Evolutionary conservation across 2,888 invertebrate genomes (phyloP).

Genomic region (Euzophera pinguis): DNA sequence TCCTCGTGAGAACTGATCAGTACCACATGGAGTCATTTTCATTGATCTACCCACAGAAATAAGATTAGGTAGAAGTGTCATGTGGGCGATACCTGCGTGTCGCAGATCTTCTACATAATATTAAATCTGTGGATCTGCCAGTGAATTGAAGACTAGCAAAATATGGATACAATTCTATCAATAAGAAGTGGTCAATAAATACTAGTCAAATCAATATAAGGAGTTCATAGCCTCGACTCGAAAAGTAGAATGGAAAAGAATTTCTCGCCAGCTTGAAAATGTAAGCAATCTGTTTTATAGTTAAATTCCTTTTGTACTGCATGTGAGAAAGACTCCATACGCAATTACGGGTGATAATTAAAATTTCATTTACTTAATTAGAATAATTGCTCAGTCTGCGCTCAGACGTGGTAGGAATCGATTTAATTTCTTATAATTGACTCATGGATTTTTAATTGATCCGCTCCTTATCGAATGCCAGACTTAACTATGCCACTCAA

Average conservation of each 20-base stretch:
- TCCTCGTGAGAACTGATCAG: no score
- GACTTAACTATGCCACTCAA: background rate
- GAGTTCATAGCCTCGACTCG: background rate
- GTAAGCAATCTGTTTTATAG: constrained; percentile 6
- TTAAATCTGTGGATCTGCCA: no score
- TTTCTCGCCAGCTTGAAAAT: constrained; percentile 5
- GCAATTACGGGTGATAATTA: constrained; percentile 15
- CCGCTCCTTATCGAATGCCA: constrained; percentile 8
- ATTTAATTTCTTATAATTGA: constrained; percentile 20
- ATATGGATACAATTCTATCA: no score
- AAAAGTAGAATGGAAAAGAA: background rate
- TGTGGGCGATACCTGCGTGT: no score
- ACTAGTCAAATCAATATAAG: background rate
- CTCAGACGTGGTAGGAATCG: constrained; percentile 14
- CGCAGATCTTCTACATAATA: no score
- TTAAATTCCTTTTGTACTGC: constrained; percentile 3
- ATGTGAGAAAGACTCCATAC: constrained; percentile 3
- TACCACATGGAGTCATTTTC: no score
- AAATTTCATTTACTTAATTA: constrained; percentile 17
- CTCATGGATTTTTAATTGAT: constrained; percentile 18
- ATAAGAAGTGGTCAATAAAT: no score
- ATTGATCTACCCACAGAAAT: no score
- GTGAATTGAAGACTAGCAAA: no score
- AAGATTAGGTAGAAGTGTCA: no score
- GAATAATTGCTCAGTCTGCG: constrained; percentile 15